A percentile compares a stretch with the other conserved stretches of the same genome.
phyloP scores from a whole-genome alignment of 2,888 invertebrate genomes.

The Aplocera efformata region DNA sequence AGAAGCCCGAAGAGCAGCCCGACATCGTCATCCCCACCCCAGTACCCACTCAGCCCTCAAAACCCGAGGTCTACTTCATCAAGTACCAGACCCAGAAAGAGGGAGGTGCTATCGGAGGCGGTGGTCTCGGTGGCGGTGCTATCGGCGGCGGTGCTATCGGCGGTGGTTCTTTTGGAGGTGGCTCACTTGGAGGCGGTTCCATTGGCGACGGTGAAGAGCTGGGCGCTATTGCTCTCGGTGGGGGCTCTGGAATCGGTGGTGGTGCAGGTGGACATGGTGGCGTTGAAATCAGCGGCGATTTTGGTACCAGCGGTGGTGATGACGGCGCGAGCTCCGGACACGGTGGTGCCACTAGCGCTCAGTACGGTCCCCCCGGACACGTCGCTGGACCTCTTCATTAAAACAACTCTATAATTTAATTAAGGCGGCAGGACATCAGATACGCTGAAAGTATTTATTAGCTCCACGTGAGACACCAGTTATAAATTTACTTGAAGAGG shows the following conservation, averaged over 20 bases:
- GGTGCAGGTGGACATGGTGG: constrained; percentile 49
- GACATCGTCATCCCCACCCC: constrained; percentile 89
- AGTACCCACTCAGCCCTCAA: constrained; percentile 90
- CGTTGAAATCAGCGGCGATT: constrained; percentile 53
- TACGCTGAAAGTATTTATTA: constrained; percentile 53
- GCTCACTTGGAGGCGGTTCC: constrained; percentile 51
- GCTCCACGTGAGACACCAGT: constrained; percentile 30
- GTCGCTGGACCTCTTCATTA: constrained; percentile 74
- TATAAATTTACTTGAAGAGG: constrained; percentile 6
- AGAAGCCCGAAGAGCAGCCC: constrained; percentile 92
- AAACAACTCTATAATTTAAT: constrained; percentile 33
- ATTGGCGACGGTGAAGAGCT: constrained; percentile 51
- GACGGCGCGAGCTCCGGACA: constrained; percentile 49
- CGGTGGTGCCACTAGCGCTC: constrained; percentile 65
- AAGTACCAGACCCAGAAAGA: constrained; percentile 87
- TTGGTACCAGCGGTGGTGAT: constrained; percentile 54
- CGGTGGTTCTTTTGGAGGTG: constrained; percentile 47
- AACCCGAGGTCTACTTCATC: constrained; percentile 95
- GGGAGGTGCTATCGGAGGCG: constrained; percentile 63
- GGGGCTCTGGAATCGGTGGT: constrained; percentile 44
- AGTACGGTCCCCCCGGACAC: constrained; percentile 77
- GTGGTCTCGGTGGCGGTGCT: constrained; percentile 40
- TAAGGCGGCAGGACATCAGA: constrained; percentile 49
- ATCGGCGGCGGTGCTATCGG: constrained; percentile 40
- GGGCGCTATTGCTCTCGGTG: constrained; percentile 45